Evolutionary conservation across 2,113 vertebrate genomes (phyloP).

Genomic region (Rhynchomys soricoides): DNA sequence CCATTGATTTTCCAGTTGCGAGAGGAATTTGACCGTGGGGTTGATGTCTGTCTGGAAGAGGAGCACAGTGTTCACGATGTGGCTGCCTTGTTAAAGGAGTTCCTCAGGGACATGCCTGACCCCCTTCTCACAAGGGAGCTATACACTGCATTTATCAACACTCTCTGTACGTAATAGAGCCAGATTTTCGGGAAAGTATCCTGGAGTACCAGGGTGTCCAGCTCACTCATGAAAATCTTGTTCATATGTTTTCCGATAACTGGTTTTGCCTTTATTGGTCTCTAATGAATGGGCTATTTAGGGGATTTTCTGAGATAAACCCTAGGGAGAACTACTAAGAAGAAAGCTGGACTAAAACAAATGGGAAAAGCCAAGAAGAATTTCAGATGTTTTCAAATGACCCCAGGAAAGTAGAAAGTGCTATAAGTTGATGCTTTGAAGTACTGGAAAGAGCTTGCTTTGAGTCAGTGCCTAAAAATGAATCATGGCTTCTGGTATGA

Average conservation of each 20-base stretch:
- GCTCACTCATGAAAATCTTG: background rate
- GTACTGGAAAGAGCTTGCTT: background rate
- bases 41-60: constrained; percentile 93
- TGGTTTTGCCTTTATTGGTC: constrained; percentile 25
- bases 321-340: constrained; percentile 48
- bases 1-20: constrained; percentile 89
- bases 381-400: constrained; percentile 35
- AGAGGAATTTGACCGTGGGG: constrained; percentile 95
- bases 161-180: constrained; percentile 88
- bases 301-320: constrained; percentile 55
- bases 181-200: background rate
- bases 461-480: constrained; percentile 32
- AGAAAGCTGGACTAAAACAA: constrained; percentile 48
- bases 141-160: constrained; percentile 96
- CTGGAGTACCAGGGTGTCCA: background rate
- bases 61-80: constrained; percentile 97
- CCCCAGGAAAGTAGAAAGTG: constrained; percentile 29
- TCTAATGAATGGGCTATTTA: constrained; percentile 42
- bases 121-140: constrained; percentile 97
- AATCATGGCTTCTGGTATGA: background rate
- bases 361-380: constrained; percentile 45
- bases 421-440: constrained; percentile 42
- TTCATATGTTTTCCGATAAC: background rate
- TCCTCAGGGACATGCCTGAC: constrained; percentile 97
- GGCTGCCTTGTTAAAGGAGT: constrained; percentile 96